Base-by-base conservation (phyloP, 2,113 vertebrate genomes). In the Sula dactylatra region DNA sequence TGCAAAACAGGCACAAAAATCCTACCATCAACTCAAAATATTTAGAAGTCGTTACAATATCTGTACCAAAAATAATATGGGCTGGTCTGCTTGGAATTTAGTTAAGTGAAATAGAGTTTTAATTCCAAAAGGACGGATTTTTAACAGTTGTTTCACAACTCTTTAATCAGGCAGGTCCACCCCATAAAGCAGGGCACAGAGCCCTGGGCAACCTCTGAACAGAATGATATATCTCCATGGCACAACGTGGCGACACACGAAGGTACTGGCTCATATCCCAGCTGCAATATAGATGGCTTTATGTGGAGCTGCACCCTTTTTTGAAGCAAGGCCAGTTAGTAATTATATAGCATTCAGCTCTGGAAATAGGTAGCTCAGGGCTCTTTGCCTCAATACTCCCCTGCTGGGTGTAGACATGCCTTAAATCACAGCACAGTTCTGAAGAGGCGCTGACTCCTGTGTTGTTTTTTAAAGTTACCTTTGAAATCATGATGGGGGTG, bases 51-150 rank as follows among this genome's bases (percentile, higher is more conserved):
- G 13, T 91, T 78, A 82, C 32, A 81, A 38, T 61, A 84, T 24
- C 26, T 0, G 0, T 64, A 91, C 38, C 56, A 95, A 94, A 96
- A 90, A 86, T 82, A 86, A 77, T 77, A 92, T 6, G 50, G 74
- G 82, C 20, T 67, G 67, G 58, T 80, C 85, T 86, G 36, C 58
- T 77, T 94, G 85, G 81, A 96, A 88, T 88, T 88, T n/a, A 86
- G 32, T 83, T 88, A 42, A 65, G 34, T 1, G 22, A 96, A 83
- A 47, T 2, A 49, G 22, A 81, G 29, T 65, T 82, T 90, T 87
- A 47, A 45, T 80, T 92, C 58, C 87, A 80, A 95, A 82, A 88
- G 78, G 49, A 88, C 40, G 55, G 62, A 66, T 70, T 92, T 94
- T 85, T 56, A 72, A 44, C 34, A 38, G 58, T 31, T 55, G 24